Base-by-base conservation (phyloP, 2,113 vertebrate species). In the Ochotona princeps region DNA sequence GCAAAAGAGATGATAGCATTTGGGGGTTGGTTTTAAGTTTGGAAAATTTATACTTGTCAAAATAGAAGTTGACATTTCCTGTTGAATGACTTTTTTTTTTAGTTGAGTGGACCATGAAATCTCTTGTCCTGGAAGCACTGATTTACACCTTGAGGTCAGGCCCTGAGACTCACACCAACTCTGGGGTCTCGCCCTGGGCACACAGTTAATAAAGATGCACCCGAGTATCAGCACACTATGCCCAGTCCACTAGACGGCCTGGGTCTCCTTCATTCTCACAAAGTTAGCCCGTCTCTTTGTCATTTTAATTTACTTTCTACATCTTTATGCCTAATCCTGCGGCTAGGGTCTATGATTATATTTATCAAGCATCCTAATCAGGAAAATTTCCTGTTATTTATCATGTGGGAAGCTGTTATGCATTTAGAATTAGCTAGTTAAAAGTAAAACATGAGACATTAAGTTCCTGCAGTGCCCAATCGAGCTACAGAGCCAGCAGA, bases 101-200 rank as follows among this genome's bases (percentile, higher is more conserved):
- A 79, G 67, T 72, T 80, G 23, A 88, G 47, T 81, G 25, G 28
- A 78, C 54, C 2, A 0, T 87, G 82, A 94, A 96, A 78, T 95
- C 57, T 70, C 28, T 54, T 89, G 82, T 84, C 82, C 78, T 47
- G 32, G 61, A 78, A 78, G n/a, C 25, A 65, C 35, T 90, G 61
- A 87, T 92, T 87, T 84, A 84, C 18, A 84, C 25, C 28, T 60
- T 95, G 47, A 85, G 93, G 86, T 95, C 95, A 96, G 32, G 20
- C 63, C 57, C 21, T 4, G 25, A 90, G 38, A 17, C 57, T 88
- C 49, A 8, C 38, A 76, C 61, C 67, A 87, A 49, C 30, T 79
- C 89, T 81, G 28, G 35, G 78, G 69, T 67, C n/a, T 35, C 61
- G 17, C 8, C 21, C 38, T 8, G 8, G 75, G 12, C 0, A 63